A percentile compares a stretch with the other conserved stretches of the same genome.
Evolutionary conservation across 1,140 invertebrate species (phyloP).

Genomic region (Intoshia linei): DNA sequence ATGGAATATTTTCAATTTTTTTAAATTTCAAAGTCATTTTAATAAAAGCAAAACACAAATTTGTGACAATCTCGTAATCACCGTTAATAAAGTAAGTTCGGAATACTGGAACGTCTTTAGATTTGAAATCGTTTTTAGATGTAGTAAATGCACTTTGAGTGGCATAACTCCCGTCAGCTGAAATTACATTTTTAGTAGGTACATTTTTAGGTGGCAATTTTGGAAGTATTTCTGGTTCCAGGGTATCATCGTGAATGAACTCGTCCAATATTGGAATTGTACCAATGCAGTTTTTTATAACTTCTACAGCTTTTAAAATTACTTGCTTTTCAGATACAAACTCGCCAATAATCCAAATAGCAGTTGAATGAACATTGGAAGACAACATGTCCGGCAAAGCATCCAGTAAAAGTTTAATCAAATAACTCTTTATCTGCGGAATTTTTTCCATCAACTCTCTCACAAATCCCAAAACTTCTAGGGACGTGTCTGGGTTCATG

Average conservation of each 20-base stretch:
- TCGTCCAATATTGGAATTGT: slow-evolving; percentile 53
- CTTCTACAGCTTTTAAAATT: too few species aligned
- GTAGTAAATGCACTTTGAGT: slow-evolving; percentile 77
- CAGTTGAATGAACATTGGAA: too few species aligned
- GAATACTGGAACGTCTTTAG: too few species aligned
- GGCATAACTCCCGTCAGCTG: slow-evolving; percentile 70
- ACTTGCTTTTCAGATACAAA: too few species aligned
- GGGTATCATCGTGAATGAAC: slow-evolving; percentile 33
- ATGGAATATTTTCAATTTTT: too few species aligned
- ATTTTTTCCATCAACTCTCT: slow-evolving; percentile 71
- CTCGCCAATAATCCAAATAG: too few species aligned
- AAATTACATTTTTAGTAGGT: slow-evolving; percentile 16
- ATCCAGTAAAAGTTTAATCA: slow-evolving; percentile 39
- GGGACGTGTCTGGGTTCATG: slow-evolving; percentile 58
- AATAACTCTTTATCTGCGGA: slow-evolving; percentile 38
- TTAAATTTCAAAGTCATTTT: too few species aligned
- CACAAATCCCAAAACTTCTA: slow-evolving; percentile 68
- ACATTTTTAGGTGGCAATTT: slow-evolving; percentile 13
- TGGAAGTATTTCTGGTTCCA: slow-evolving; percentile 25
- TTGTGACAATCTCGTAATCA: too few species aligned
- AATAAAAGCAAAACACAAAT: too few species aligned
- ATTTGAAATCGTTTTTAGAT: too few species aligned
- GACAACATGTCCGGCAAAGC: slow-evolving; percentile 39
- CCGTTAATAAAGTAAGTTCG: too few species aligned
- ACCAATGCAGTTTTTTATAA: too few species aligned